Base-by-base conservation (phyloP, 2,113 vertebrate species). In the Delphinus delphis region DNA sequence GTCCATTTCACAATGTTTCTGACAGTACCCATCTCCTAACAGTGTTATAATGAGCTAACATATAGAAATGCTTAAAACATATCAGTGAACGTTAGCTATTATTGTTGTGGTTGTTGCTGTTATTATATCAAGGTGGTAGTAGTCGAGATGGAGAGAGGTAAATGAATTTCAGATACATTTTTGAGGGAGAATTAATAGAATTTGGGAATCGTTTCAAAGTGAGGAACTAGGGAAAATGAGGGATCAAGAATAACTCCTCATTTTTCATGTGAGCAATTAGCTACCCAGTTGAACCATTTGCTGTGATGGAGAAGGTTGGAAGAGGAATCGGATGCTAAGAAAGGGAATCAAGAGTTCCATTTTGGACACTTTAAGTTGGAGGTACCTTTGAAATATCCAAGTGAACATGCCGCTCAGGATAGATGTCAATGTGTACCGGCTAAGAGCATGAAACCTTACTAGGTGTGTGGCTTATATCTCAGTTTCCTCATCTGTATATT, bases 351-450 rank as follows among this genome's bases (percentile, higher is more conserved):
- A 17, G 25, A 90, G 21, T n/a, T 86, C 38, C 21, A 9, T 83
- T 96, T 79, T 74, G 47, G 33, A 38, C 26, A 82, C 44, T 94
- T 81, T 73, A 73, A 60, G 15, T 82, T 82, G 38, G 25, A 76
- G 36, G 47, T n/a, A 44, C 33, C 33, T 80, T 95, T 95, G 28
- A 76, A 96, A 95, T 65, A 91, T 23, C 63, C 68, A 86, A 81
- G 63, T 79, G 36, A 80, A 63, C 58, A 41, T 50, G 9, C 33
- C 60, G 79, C 13, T 33, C 63, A 60, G 63, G 62, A 62, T 25
- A 81, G 53, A 60, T 7, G 82, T 44, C 44, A 36, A 68, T 41
- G 6, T 18, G 6, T 20, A 41, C 11, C 23, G 73, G 23, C 31
- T 44, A 79, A 31, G 23, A 81, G 11, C 21, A n/a, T 25, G 71